Base-by-base conservation (phyloP, 2,888 invertebrate genomes). In the Sarcophaga carnaria region DNA sequence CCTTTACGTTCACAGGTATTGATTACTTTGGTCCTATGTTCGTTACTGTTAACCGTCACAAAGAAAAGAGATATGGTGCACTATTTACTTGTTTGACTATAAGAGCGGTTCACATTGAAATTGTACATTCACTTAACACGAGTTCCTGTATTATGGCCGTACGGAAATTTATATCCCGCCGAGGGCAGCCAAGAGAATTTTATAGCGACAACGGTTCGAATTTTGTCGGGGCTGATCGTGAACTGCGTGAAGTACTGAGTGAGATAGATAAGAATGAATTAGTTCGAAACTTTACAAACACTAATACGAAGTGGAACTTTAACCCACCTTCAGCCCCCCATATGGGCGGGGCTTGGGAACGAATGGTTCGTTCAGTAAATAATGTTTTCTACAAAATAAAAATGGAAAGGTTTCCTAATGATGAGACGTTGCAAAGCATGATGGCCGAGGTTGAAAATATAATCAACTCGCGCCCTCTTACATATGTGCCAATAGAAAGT, bases 191-290 rank as follows among this genome's bases (percentile, higher is more conserved):
- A 2, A 70, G 69, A 20, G 77, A 83, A 12, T 74, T 77, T 78
- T 77, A 22, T 27, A 86, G 80, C 5, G 89, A 89, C 69, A 88
- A 89, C 49, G 89, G 88, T 11, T 88, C 88, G 0, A 88, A 37
- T 37, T 37, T 37, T 37, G 27, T 27, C 27, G 6, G 0, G 27
- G 27, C 5, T 27, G 37, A 37, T 3, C 59, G 80, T 3, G 83
- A 89, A 63, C n/a, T 89, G 8, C 79, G 82, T 2, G 82, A 76
- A 47, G 59, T 88, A 63, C n/a, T 89, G 8, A 75, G 82, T 2
- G 82, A 79, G 37, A 49, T 88, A 6, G 84, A 37, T 37, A 37
- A 37, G 37, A 37, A 37, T 37, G 37, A 37, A 37, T 6, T 37
- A 37, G 37, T 37, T 37, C 6, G 37, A 37, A 37, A 37, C 37